A percentile compares a stretch with the other conserved stretches of the same genome.
phyloP scores from a whole-genome alignment of 2,113 vertebrate genomes.

The Periophthalmus modestus region DNA sequence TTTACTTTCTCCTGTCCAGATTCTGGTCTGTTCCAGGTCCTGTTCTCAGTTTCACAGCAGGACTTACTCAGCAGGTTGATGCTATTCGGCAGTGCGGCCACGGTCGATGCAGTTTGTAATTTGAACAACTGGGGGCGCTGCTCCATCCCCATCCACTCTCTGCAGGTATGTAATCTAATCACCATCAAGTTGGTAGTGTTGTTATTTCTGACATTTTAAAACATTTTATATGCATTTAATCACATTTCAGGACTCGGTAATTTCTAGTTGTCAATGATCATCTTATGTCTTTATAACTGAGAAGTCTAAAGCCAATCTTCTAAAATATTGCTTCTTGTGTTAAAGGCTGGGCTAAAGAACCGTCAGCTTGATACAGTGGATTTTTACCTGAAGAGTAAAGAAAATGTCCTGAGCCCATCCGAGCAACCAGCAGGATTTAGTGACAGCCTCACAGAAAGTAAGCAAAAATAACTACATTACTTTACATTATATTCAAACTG shows the following conservation, averaged over 20 bases:
- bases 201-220: too few relatives aligned
- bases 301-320: too few relatives aligned
- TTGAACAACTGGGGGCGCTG: constrained; percentile 94
- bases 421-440: constrained; percentile 42
- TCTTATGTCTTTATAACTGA: too few relatives aligned
- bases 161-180: constrained; percentile 78
- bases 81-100: constrained; percentile 87
- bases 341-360: constrained; percentile 92
- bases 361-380: constrained; percentile 94
- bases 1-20: constrained; percentile 66
- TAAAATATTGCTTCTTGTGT: constrained; percentile 3
- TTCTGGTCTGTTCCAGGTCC: constrained; percentile 81
- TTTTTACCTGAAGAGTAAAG: constrained; percentile 96
- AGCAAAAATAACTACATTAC: neutral
- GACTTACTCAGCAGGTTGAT: constrained; percentile 90
- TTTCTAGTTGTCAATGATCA: too few relatives aligned
- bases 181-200: neutral
- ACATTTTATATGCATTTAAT: neutral
- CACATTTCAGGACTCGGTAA: neutral
- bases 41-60: constrained; percentile 88
- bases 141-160: constrained; percentile 89
- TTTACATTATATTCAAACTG: neutral
- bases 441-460: constrained; percentile 74
- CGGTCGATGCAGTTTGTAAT: constrained; percentile 87
- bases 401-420: constrained; percentile 79